These are phyloP conservation scores for Beris morrisii DNA, from an alignment of 2,888 invertebrate genomes.

Conservation along the genomic window DNA sequence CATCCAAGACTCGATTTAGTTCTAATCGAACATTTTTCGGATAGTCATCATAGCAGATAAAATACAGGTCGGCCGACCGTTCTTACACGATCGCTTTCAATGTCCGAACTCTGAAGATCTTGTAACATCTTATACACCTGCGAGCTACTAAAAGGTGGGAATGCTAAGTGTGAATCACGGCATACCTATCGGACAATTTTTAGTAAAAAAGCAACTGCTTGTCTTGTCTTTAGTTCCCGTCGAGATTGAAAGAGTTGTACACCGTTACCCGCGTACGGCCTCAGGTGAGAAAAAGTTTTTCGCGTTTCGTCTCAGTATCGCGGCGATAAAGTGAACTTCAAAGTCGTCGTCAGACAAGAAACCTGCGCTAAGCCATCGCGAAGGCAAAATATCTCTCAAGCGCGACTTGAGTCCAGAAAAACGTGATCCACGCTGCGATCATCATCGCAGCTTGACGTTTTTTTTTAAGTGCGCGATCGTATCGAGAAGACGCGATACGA, in stretches of 20 bases:
- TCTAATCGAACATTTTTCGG: too few species aligned
- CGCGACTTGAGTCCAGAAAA: conserved; percentile 18
- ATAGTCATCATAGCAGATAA: too few species aligned
- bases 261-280: conserved; percentile 32
- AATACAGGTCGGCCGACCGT: too few species aligned
- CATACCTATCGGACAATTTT: conserved; percentile 30
- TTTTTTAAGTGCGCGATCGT: not conserved
- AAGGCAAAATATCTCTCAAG: conserved; percentile 7
- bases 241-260: conserved; percentile 38
- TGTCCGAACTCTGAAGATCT: too few species aligned
- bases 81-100: too few species aligned
- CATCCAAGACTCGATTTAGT: too few species aligned
- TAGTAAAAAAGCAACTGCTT: conserved; percentile 35
- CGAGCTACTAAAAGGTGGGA: conserved; percentile 25
- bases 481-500: not conserved
- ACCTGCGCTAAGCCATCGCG: conserved; percentile 14
- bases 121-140: too few species aligned
- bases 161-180: conserved; percentile 36
- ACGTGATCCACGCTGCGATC: conserved; percentile 28
- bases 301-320: too few species aligned
- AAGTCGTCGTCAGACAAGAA: conserved; percentile 13
- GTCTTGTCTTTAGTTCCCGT: conserved; percentile 37
- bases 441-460: not conserved
- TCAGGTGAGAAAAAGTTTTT: conserved; percentile 9
- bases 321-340: too few species aligned